Conservation (phyloP, 2,888 invertebrate species). For the Nomada ruficornis region DNA sequence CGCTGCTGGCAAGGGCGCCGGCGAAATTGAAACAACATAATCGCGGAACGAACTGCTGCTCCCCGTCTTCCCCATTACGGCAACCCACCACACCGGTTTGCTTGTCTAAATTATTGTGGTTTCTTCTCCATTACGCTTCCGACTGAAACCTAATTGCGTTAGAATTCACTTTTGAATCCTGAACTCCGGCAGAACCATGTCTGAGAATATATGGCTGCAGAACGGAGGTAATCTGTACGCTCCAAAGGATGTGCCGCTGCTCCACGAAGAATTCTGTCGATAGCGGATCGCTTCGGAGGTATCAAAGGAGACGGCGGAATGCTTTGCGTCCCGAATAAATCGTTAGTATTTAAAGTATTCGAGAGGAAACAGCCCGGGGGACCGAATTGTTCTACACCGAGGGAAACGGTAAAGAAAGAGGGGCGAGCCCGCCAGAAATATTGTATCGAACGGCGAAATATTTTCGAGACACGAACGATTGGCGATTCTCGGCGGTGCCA, state of each 20-base stretch:
- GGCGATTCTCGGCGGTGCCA: constrained; percentile 50
- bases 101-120: background rate
- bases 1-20: background rate
- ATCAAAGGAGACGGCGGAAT: constrained; percentile 37
- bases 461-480: constrained; percentile 63
- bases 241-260: constrained; percentile 29
- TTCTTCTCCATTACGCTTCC: background rate
- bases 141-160: too few relatives aligned
- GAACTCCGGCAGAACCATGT: too few relatives aligned
- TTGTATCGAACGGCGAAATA: constrained; percentile 47
- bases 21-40: constrained; percentile 19
- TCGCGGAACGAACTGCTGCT: background rate
- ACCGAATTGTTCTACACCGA: background rate
- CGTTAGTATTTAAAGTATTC: constrained; percentile 35
- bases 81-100: background rate
- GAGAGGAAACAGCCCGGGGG: background rate
- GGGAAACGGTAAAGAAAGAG: background rate
- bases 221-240: constrained; percentile 1
- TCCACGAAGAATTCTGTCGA: constrained; percentile 34
- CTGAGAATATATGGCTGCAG: too few relatives aligned
- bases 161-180: too few relatives aligned
- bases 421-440: constrained; percentile 43
- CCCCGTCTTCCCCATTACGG: background rate
- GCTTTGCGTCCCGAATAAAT: constrained; percentile 59
- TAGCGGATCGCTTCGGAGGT: constrained; percentile 49